Evolutionary conservation across 2,888 invertebrate species (phyloP).

Genomic region (Aphrophora alni): DNA sequence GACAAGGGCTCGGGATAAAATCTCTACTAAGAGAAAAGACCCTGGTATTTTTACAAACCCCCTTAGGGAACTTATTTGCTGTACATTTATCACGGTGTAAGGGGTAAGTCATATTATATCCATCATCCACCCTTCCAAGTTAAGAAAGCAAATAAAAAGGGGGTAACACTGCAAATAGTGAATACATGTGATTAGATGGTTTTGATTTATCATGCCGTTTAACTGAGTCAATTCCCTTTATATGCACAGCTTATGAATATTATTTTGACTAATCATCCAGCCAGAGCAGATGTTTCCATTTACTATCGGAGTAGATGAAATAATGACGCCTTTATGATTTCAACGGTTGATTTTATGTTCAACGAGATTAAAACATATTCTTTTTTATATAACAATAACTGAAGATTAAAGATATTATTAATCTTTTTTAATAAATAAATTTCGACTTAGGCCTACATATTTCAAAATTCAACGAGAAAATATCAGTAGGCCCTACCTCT

Average conservation of each 20-base stretch:
- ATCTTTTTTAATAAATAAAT: too few relatives aligned
- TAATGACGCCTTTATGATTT: too few relatives aligned
- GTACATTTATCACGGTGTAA: conserved; percentile 6
- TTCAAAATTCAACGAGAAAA: too few relatives aligned
- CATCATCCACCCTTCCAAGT: background rate
- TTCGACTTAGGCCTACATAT: too few relatives aligned
- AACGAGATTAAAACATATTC: too few relatives aligned
- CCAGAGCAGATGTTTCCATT: conserved; percentile 20
- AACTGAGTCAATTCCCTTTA: conserved; percentile 33
- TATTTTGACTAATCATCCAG: conserved; percentile 29
- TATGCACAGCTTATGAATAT: conserved; percentile 31
- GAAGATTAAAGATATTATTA: too few relatives aligned
- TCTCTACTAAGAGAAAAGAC: conserved; percentile 16
- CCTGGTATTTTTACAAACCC: conserved; percentile 14
- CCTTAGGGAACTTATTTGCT: conserved; percentile 16
- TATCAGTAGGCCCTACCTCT: too few relatives aligned
- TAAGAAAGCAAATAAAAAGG: background rate
- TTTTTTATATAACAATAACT: too few relatives aligned
- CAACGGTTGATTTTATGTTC: too few relatives aligned
- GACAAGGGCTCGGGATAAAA: conserved; percentile 16
- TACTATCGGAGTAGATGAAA: too few relatives aligned
- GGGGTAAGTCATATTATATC: conserved; percentile 5
- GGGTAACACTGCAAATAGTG: background rate
- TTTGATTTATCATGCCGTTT: conserved; percentile 40
- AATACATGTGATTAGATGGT: conserved; percentile 21